A percentile compares a stretch with the other conserved stretches of the same genome.
Evolutionary conservation across 2,888 invertebrate genomes (phyloP).

Genomic region (Drosophila antonietae): DNA sequence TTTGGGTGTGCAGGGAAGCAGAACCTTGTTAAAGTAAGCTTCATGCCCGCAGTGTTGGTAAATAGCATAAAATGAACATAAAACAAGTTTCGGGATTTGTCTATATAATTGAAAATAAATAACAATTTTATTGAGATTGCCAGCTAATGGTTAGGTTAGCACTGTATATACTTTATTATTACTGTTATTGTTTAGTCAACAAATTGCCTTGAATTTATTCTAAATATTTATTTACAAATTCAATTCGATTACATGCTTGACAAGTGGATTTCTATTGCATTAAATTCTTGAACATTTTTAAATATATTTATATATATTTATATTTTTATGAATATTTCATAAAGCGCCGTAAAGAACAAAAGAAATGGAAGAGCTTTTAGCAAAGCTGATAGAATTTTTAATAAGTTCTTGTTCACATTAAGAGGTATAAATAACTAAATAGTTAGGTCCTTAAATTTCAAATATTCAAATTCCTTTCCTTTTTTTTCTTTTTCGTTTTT

Average conservation of each 20-base stretch:
- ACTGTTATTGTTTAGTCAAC: not conserved
- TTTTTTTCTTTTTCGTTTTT: too few relatives aligned
- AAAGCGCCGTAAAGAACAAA: not conserved
- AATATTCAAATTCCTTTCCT: too few relatives aligned
- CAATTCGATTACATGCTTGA: not conserved
- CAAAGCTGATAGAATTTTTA: not conserved
- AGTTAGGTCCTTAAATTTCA: not conserved
- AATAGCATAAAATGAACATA: constrained; percentile 31
- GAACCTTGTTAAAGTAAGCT: constrained; percentile 33
- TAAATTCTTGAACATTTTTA: too few relatives aligned
- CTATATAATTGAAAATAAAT: constrained; percentile 57
- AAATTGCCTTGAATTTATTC: not conserved
- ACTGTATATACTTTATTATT: not conserved
- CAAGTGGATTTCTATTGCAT: not conserved
- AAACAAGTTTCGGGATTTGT: constrained; percentile 23
- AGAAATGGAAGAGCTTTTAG: not conserved
- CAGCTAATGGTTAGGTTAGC: not conserved
- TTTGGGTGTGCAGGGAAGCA: not conserved
- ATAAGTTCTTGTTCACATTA: not conserved
- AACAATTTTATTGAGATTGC: constrained; percentile 30
- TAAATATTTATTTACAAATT: constrained; percentile 10
- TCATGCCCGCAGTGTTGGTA: constrained; percentile 18
- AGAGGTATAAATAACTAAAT: not conserved
- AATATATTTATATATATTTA: too few relatives aligned
- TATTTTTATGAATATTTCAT: constrained; percentile 1